These are phyloP conservation scores for Cotesia chilonis DNA, from an alignment of 1,140 invertebrate genomes.

Conservation along the genomic window DNA sequence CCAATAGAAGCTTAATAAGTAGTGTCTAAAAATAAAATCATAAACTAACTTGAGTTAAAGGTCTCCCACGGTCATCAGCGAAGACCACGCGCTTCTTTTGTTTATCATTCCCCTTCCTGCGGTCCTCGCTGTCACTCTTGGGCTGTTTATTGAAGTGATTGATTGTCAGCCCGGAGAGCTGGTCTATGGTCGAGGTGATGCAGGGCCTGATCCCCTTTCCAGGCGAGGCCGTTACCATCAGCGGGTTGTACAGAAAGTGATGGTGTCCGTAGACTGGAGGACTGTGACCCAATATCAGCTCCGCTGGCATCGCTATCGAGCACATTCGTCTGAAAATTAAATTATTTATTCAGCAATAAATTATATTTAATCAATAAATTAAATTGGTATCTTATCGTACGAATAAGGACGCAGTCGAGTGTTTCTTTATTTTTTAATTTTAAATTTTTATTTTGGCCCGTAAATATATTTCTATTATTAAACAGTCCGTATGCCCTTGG, in stretches of 20 bases:
- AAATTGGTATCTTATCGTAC: no score
- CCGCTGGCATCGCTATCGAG: slow-evolving; percentile 64
- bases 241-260: slow-evolving; percentile 43
- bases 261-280: slow-evolving; percentile 54
- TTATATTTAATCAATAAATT: no score
- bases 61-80: slow-evolving; percentile 89
- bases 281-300: slow-evolving; percentile 60
- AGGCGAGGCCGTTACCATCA: slow-evolving; percentile 54
- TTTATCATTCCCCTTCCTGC: slow-evolving; percentile 47
- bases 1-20: background rate
- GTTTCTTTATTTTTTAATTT: no score
- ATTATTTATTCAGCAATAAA: no score
- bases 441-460: no score
- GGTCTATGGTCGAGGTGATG: slow-evolving; percentile 30
- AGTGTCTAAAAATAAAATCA: slow-evolving; percentile 12
- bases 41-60: slow-evolving; percentile 77
- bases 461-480: no score
- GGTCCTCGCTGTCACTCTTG: slow-evolving; percentile 43
- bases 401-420: no score
- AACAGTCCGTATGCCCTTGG: no score
- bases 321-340: slow-evolving; percentile 60
- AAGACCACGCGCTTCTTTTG: slow-evolving; percentile 90
- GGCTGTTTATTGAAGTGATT: slow-evolving; percentile 41
- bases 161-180: background rate
- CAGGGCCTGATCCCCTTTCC: slow-evolving; percentile 56